These are phyloP conservation scores for Lagopus muta DNA, from an alignment of 2,113 vertebrate species.

Conservation along the genomic window DNA sequence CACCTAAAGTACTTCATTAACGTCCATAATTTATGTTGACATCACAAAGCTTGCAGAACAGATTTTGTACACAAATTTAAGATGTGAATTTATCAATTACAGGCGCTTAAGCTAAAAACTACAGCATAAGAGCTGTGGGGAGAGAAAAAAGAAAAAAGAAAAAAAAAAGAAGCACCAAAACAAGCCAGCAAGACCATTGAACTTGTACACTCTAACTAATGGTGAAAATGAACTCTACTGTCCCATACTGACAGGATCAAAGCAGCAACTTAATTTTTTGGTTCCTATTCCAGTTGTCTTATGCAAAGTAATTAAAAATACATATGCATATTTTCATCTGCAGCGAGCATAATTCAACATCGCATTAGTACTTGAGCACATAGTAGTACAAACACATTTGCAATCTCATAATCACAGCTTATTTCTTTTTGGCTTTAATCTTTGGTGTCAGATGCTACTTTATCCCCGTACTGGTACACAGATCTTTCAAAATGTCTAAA, in stretches of 20 bases:
- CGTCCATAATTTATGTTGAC: neutral
- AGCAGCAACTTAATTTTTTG: neutral
- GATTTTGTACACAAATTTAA: neutral
- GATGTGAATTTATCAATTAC: neutral
- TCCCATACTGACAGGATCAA: neutral
- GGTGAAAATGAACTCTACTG: neutral
- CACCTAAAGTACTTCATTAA: neutral
- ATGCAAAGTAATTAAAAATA: slow-evolving; percentile 61
- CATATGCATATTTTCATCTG: slow-evolving; percentile 49
- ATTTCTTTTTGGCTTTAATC: slow-evolving; percentile 54
- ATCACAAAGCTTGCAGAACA: neutral
- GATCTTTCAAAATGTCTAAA: neutral
- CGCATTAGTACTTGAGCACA: neutral
- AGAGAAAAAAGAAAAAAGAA: too few species aligned
- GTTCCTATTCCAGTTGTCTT: slow-evolving; percentile 7
- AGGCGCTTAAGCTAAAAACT: neutral
- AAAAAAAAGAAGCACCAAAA: neutral
- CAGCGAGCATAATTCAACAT: slow-evolving; percentile 28
- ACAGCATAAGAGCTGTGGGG: neutral
- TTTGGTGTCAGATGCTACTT: slow-evolving; percentile 58
- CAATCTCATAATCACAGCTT: neutral
- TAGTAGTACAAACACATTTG: neutral
- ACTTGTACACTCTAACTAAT: neutral
- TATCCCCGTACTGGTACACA: slow-evolving; percentile 17
- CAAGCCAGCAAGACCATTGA: neutral